Evolutionary conservation across 2,888 invertebrate species (phyloP).

Genomic region (Isotomurus palustris): DNA sequence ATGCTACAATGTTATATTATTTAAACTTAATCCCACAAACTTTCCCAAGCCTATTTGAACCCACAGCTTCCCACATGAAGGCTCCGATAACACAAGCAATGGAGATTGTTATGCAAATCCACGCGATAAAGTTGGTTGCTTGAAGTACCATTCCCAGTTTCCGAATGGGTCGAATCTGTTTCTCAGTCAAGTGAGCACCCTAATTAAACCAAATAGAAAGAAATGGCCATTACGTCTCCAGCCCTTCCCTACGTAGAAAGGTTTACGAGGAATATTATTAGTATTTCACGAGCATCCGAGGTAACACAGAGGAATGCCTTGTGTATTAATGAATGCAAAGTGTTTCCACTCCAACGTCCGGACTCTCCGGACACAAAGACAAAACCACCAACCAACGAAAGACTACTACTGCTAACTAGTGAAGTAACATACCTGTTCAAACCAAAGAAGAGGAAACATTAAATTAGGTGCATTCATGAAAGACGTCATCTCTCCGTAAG

Average conservation of each 20-base stretch:
- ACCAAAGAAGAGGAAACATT: conserved; percentile 42
- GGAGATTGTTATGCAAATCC: conserved; percentile 13
- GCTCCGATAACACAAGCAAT: conserved; percentile 10
- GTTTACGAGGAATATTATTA: no score
- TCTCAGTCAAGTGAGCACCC: conserved; percentile 19
- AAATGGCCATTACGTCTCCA: no score
- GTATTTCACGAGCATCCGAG: no score
- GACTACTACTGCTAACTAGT: neutral
- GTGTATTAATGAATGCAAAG: no score
- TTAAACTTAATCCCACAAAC: conserved; percentile 22
- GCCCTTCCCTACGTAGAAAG: no score
- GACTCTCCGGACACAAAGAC: no score
- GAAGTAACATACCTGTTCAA: conserved; percentile 44
- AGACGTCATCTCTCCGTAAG: conserved; percentile 37
- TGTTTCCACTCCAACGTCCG: conserved; percentile 3
- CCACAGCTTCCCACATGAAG: conserved; percentile 18
- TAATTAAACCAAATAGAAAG: no score
- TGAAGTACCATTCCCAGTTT: conserved; percentile 14
- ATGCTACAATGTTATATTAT: conserved; percentile 1
- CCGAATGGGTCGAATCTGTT: conserved; percentile 20
- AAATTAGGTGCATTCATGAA: conserved; percentile 37
- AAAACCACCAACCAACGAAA: no score
- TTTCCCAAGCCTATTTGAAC: conserved; percentile 22
- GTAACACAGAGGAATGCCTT: no score
- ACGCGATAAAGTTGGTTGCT: conserved; percentile 6